These are phyloP conservation scores for Oedothorax gibbosus DNA, from an alignment of 1,140 invertebrate genomes.

Conservation along the genomic window DNA sequence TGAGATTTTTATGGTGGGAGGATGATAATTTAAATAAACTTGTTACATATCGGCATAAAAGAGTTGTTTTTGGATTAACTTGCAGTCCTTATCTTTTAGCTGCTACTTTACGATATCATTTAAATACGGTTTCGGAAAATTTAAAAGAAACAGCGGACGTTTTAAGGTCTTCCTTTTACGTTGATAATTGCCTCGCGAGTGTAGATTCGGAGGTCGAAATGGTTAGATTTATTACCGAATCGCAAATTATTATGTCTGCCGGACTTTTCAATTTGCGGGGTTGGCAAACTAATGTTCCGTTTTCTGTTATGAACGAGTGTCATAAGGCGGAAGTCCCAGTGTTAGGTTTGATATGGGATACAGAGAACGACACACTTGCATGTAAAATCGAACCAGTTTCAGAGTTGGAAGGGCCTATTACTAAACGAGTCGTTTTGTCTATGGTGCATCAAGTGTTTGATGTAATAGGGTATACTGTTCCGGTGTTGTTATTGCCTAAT, in stretches of 20 bases:
- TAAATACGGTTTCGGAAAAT: conserved; percentile 23
- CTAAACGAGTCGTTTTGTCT: conserved; percentile 22
- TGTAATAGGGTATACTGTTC: conserved; percentile 7
- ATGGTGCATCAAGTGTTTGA: conserved; percentile 19
- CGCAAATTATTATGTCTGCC: conserved; percentile 1
- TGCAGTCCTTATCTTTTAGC: conserved; percentile 26
- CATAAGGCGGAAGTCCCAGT: neutral
- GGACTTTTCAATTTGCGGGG: conserved; percentile 26
- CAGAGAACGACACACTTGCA: neutral
- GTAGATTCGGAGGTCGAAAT: conserved; percentile 10
- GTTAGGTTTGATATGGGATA: conserved; percentile 24
- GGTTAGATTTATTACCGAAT: conserved; percentile 8
- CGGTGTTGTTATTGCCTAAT: conserved; percentile 17
- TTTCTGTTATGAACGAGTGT: neutral
- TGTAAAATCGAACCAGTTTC: conserved; percentile 3
- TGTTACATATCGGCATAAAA: conserved; percentile 10
- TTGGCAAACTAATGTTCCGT: conserved; percentile 7
- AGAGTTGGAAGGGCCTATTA: neutral
- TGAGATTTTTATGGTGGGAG: conserved; percentile 27
- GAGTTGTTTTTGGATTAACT: conserved; percentile 38
- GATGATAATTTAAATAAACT: conserved; percentile 1
- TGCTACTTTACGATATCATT: conserved; percentile 10
- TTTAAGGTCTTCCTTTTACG: conserved; percentile 27
- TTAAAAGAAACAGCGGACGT: conserved; percentile 2
- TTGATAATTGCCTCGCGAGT: conserved; percentile 42